Evolutionary conservation across 2,113 vertebrate genomes (phyloP), one percentile per base, ranked within the genome.

Genomic region (Spheniscus mendiculus): DNA sequence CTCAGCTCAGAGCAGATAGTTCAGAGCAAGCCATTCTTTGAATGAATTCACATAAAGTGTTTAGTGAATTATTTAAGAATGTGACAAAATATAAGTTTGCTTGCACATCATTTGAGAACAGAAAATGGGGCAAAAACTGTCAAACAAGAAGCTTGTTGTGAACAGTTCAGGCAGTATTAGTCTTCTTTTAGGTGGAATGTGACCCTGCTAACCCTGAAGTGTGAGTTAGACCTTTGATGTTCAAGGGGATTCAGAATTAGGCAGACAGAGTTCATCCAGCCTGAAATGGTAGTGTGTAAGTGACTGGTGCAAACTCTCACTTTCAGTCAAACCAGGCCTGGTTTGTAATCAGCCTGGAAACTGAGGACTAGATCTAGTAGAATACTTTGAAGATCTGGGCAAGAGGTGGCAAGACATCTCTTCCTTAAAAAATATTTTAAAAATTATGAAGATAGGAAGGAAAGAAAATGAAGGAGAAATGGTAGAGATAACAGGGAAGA

Each of bases 221-320:
- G 90, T 94, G 92, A 95, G 76, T 74, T 79, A 89, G 67, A 81
- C 67, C 87, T 96, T 97, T 97, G 95, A 96, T 96, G 92, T 96
- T 95, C 67, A 55, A 55, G 67, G 59, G 71, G 23, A 93, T 88
- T 96, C 67, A 3, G 6, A 91, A 87, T 52, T 89, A 76, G 70
- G 73, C 73, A 81, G 79, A 55, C 53, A 69, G 61, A 89, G 42
- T 70, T 96, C 89, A 88, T 90, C 70, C 66, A 95, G 83, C 56
- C 52, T 87, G 49, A 72, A 78, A 85, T 4, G 10, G 56, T 67
- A 55, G 56, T 49, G 26, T 72, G 27, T 92, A 50, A 90, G 38
- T 73, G 65, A 74, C 38, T 81, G 69, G 26, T 91, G 82, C n/a
- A 76, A 91, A 65, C 34, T 87, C 47, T 79, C 19, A 25, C 55